phyloP scores from a whole-genome alignment of 1,140 invertebrate species.

The Contarinia nasturtii region DNA sequence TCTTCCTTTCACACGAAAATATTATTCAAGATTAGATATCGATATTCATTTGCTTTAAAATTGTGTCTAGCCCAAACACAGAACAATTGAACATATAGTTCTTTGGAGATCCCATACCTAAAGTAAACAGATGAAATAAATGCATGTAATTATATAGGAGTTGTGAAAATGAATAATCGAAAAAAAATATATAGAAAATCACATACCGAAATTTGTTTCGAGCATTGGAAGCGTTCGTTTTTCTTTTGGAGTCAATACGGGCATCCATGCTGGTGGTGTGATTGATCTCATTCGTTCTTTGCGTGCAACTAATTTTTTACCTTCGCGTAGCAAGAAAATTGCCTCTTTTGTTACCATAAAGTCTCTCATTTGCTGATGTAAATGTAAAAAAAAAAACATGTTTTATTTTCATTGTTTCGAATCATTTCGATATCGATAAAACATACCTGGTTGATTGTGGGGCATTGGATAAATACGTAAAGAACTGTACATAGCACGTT shows the following conservation, averaged over 20 bases:
- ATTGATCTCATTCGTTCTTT: conserved; percentile 24
- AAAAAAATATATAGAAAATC: too few relatives aligned
- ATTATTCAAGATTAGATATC: not conserved
- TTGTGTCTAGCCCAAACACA: conserved; percentile 20
- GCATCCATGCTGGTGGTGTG: conserved; percentile 7
- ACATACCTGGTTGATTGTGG: conserved; percentile 27
- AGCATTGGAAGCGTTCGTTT: not conserved
- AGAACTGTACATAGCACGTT: conserved; percentile 37
- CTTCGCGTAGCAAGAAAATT: conserved; percentile 20
- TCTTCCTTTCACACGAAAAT: too few relatives aligned
- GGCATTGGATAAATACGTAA: conserved; percentile 39
- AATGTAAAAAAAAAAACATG: not conserved
- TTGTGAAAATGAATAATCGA: too few relatives aligned
- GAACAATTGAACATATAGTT: conserved; percentile 22
- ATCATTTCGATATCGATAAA: not conserved
- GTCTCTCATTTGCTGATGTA: conserved; percentile 18
- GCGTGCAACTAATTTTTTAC: conserved; percentile 19
- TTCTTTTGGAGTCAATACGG: not conserved
- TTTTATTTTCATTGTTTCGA: not conserved
- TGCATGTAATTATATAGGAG: too few relatives aligned
- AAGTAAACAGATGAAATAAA: too few relatives aligned
- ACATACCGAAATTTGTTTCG: not conserved
- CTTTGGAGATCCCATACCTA: not conserved
- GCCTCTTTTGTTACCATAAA: conserved; percentile 20
- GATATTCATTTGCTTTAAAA: conserved; percentile 6